phyloP scores from a whole-genome alignment of 1,140 invertebrate genomes.

The Helicoverpa armigera region DNA sequence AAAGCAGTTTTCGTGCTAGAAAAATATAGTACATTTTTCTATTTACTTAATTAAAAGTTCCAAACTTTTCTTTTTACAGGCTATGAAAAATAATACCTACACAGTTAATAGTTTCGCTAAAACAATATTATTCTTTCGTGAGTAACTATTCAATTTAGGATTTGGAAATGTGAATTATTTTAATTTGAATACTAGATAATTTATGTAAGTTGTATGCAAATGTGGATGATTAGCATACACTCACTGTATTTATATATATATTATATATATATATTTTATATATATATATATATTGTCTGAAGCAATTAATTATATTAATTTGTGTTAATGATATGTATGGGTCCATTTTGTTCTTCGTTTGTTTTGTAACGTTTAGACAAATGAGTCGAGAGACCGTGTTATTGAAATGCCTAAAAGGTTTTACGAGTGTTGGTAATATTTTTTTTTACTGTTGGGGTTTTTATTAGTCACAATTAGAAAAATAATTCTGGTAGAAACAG shows the following conservation, averaged over 20 bases:
- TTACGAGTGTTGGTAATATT: not conserved
- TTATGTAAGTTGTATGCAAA: slow-evolving; percentile 17
- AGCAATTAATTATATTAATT: slow-evolving; percentile 35
- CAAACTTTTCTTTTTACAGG: too few species aligned
- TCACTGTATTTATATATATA: slow-evolving; percentile 5
- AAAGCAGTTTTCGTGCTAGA: too few species aligned
- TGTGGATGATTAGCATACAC: slow-evolving; percentile 1
- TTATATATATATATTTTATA: too few species aligned
- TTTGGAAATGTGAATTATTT: slow-evolving; percentile 4
- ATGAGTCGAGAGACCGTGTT: not conserved
- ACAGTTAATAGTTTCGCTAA: too few species aligned
- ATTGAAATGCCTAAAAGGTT: too few species aligned
- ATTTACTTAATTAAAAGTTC: too few species aligned
- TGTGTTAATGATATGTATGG: slow-evolving; percentile 13
- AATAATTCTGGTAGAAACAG: too few species aligned
- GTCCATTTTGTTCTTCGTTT: slow-evolving; percentile 7
- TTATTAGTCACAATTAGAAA: too few species aligned
- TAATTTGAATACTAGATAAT: not conserved
- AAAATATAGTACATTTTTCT: too few species aligned
- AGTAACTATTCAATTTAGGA: not conserved
- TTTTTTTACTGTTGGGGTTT: too few species aligned
- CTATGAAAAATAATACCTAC: too few species aligned
- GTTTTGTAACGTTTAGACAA: slow-evolving; percentile 29
- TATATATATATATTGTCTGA: slow-evolving; percentile 18
- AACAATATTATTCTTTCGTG: too few species aligned